Conservation (phyloP, 2,113 vertebrate genomes). For the Ariopsis seemanni region DNA sequence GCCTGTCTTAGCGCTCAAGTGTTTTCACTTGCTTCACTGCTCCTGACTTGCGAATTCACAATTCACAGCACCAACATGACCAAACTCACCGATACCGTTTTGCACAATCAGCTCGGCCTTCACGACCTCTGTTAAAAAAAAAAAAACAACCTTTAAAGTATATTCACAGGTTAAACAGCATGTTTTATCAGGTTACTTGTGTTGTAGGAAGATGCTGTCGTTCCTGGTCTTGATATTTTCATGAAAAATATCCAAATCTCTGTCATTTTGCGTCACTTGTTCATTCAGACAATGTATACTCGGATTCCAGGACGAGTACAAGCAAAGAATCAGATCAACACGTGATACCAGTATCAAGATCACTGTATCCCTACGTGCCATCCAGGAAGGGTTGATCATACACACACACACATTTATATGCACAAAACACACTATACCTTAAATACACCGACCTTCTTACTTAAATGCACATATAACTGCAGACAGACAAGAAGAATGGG, state of each 20-base stretch:
- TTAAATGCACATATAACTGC: background rate
- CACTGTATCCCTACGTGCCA: background rate
- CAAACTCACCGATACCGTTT: background rate
- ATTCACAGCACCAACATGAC: background rate
- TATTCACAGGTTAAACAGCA: background rate
- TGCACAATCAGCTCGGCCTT: background rate
- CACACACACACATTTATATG: background rate
- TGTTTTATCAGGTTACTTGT: background rate
- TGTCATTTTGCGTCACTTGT: background rate
- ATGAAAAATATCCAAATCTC: background rate
- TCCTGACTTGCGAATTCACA: background rate
- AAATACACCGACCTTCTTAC: background rate
- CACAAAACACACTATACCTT: background rate
- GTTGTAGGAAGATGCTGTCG: background rate
- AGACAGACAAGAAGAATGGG: background rate
- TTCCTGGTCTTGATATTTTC: background rate
- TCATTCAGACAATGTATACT: background rate
- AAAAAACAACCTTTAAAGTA: background rate
- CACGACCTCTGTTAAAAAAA: background rate
- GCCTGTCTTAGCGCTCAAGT: background rate
- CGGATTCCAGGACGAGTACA: background rate
- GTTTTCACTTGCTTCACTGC: background rate
- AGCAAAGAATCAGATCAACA: background rate
- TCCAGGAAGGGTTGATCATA: background rate
- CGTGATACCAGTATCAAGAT: no score